phyloP scores from a whole-genome alignment of 2,888 invertebrate species.

The Drosophila fungiperda region DNA sequence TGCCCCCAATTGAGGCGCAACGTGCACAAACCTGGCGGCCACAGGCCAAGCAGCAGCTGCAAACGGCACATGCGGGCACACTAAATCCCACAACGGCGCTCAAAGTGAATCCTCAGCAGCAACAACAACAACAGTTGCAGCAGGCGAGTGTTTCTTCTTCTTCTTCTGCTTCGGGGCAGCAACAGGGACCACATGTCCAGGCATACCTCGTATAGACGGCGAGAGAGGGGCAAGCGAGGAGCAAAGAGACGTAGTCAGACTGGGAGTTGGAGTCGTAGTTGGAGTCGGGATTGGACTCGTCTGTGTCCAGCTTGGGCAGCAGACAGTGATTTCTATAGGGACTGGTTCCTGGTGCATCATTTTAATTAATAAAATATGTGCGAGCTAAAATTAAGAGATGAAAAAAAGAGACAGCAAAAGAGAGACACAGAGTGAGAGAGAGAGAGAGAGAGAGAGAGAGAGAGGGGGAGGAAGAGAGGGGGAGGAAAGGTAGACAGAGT shows the following conservation, averaged over 20 bases:
- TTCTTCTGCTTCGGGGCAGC: slow-evolving; percentile 70
- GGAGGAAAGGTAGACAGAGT: no score
- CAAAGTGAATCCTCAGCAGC: slow-evolving; percentile 43
- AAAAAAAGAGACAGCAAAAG: slow-evolving; percentile 13
- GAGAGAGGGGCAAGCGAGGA: background rate
- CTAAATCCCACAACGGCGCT: slow-evolving; percentile 45
- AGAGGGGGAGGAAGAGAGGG: background rate
- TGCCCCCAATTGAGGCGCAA: slow-evolving; percentile 5
- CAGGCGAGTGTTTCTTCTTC: slow-evolving; percentile 49
- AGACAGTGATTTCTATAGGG: slow-evolving; percentile 78
- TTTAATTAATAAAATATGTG: slow-evolving; percentile 81
- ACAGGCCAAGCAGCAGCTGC: slow-evolving; percentile 83
- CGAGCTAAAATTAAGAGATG: slow-evolving; percentile 66
- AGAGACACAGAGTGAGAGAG: background rate
- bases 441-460: background rate
- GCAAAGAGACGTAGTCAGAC: background rate
- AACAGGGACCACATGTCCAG: slow-evolving; percentile 85
- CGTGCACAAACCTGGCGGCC: slow-evolving; percentile 86
- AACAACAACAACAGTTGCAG: slow-evolving; percentile 35
- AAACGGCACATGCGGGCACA: slow-evolving; percentile 62
- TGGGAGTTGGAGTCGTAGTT: background rate
- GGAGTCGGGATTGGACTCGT: background rate
- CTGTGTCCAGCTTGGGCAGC: slow-evolving; percentile 20
- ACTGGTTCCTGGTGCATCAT: slow-evolving; percentile 82
- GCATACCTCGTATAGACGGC: slow-evolving; percentile 83